Percentiles rank a stretch among this genome's conserved stretches.
phyloP scores from a whole-genome alignment of 2,888 invertebrate genomes.

The Sminthurides aquaticus region DNA sequence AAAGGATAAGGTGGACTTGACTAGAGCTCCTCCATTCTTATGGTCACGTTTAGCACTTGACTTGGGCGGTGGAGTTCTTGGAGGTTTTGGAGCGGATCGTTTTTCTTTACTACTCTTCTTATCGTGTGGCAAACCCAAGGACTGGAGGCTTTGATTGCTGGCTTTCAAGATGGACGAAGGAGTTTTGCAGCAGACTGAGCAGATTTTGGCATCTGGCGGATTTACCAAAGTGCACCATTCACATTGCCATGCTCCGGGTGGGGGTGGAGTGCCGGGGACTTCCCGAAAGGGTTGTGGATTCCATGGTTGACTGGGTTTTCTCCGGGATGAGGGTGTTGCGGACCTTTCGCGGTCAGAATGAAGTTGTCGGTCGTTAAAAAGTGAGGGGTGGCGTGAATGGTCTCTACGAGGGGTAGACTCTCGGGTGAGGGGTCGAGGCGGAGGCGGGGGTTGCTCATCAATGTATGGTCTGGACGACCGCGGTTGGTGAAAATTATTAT shows the following conservation, averaged over 20 bases:
- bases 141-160: too few relatives aligned
- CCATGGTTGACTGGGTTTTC: background rate
- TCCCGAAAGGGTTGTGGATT: too few relatives aligned
- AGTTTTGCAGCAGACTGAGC: conserved; percentile 80
- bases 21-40: conserved; percentile 18
- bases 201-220: conserved; percentile 67
- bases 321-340: background rate
- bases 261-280: background rate
- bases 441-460: background rate
- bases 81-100: too few relatives aligned
- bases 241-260: conserved; percentile 63
- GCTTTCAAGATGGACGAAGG: conserved; percentile 22
- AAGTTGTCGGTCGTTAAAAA: background rate
- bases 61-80: too few relatives aligned
- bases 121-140: too few relatives aligned
- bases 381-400: background rate
- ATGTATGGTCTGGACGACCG: too few relatives aligned
- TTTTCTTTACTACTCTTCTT: too few relatives aligned
- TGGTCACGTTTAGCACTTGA: too few relatives aligned
- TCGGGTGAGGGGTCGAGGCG: background rate
- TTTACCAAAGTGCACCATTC: conserved; percentile 86
- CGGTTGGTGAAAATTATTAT: background rate
- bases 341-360: background rate
- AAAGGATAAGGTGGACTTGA: conserved; percentile 42
- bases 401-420: background rate